Evolutionary conservation across 2,888 invertebrate species (phyloP).

Genomic region (Epirrhoe alternata): DNA sequence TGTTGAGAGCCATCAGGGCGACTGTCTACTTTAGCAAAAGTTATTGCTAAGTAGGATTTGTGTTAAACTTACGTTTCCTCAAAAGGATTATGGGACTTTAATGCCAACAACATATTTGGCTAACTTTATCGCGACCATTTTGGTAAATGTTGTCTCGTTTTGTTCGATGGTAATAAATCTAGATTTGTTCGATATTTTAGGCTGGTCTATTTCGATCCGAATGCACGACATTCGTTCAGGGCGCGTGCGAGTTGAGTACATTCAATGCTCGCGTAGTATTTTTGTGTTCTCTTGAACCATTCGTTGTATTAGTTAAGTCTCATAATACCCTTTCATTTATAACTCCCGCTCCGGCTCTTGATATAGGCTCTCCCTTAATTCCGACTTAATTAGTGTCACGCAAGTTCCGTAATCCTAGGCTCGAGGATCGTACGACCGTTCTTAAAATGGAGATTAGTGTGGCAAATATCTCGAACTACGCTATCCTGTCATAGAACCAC

Average conservation of each 20-base stretch:
- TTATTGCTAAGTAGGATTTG: conserved; percentile 82
- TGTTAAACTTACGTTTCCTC: conserved; percentile 74
- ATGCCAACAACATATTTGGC: conserved; percentile 67
- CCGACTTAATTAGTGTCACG: conserved; percentile 85
- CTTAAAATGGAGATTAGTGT: conserved; percentile 85
- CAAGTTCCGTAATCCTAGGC: conserved; percentile 84
- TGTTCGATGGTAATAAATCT: conserved; percentile 37
- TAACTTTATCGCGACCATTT: conserved; percentile 48
- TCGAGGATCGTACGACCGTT: conserved; percentile 81
- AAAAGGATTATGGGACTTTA: conserved; percentile 75
- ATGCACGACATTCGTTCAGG: conserved; percentile 27
- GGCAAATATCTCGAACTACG: conserved; percentile 82
- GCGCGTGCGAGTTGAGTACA: conserved; percentile 5
- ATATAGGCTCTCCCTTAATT: conserved; percentile 83
- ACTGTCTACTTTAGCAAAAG: conserved; percentile 80
- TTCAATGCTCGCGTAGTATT: conserved; percentile 22
- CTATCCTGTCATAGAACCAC: conserved; percentile 76
- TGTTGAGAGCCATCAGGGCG: conserved; percentile 76
- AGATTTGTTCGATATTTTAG: conserved; percentile 36
- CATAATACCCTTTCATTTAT: conserved; percentile 83
- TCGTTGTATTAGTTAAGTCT: conserved; percentile 71
- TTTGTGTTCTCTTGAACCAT: conserved; percentile 44
- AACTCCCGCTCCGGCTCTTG: conserved; percentile 81
- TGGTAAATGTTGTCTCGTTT: conserved; percentile 33
- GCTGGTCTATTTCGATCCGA: conserved; percentile 33